Conservation (phyloP, 1,140 invertebrate genomes). For the Goniozus legneri region DNA sequence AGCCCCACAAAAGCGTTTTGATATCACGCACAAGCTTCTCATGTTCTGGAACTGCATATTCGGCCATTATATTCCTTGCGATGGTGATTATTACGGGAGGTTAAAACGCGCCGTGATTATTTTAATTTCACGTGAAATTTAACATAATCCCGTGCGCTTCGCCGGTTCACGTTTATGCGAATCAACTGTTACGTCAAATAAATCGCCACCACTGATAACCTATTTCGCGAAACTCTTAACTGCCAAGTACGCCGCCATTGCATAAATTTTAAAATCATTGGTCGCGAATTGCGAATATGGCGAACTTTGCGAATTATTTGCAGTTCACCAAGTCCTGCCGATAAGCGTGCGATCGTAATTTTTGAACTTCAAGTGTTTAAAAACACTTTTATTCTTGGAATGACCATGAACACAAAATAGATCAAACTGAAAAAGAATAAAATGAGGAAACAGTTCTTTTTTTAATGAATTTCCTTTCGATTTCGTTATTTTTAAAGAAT, state of each 20-base stretch:
- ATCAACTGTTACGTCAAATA: slow-evolving; percentile 9
- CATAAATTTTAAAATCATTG: slow-evolving; percentile 9
- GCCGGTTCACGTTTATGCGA: slow-evolving; percentile 6
- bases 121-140: slow-evolving; percentile 18
- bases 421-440: too few relatives aligned
- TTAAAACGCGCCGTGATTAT: slow-evolving; percentile 27
- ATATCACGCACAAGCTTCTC: slow-evolving; percentile 62
- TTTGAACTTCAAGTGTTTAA: too few relatives aligned
- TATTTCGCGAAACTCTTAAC: slow-evolving; percentile 29
- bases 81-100: slow-evolving; percentile 25
- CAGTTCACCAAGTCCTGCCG: too few relatives aligned
- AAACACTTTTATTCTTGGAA: too few relatives aligned
- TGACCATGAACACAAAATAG: too few relatives aligned
- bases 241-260: slow-evolving; percentile 42
- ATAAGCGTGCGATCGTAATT: too few relatives aligned
- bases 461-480: too few relatives aligned
- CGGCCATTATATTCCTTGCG: slow-evolving; percentile 33
- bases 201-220: slow-evolving; percentile 32
- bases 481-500: too few relatives aligned
- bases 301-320: too few relatives aligned
- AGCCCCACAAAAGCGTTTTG: slow-evolving; percentile 76
- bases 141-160: slow-evolving; percentile 17
- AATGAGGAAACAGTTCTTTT: too few relatives aligned
- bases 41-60: slow-evolving; percentile 28
- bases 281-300: too few relatives aligned